Evolutionary conservation across 2,797 vertebrate genomes (phyloP).

Genomic region (Semotilus atromaculatus): DNA sequence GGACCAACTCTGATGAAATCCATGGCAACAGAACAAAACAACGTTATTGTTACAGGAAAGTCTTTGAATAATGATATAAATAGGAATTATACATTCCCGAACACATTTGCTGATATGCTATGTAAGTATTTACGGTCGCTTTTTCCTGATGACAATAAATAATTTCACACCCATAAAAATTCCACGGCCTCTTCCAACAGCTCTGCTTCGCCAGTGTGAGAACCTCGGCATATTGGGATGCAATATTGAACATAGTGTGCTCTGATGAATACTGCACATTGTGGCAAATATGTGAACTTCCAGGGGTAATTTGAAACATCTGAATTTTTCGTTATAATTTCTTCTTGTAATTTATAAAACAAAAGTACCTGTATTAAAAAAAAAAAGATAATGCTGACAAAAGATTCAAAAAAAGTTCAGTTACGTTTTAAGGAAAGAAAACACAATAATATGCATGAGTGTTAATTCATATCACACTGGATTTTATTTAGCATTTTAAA

Average conservation of each 20-base stretch:
- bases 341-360: background rate
- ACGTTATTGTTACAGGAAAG: constrained; percentile 10
- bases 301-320: constrained; percentile 17
- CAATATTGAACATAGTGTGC: background rate
- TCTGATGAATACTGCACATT: constrained; percentile 10
- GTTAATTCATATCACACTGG: too few relatives aligned
- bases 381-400: background rate
- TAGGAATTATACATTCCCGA: background rate
- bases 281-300: background rate
- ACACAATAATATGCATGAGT: background rate
- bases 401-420: background rate
- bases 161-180: constrained; percentile 17
- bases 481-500: background rate
- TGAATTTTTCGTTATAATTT: background rate
- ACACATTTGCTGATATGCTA: constrained; percentile 5
- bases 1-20: constrained; percentile 30
- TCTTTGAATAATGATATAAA: constrained; percentile 1
- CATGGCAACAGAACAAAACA: constrained; percentile 21
- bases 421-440: background rate
- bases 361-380: background rate
- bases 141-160: constrained; percentile 15
- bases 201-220: background rate
- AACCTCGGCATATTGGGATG: background rate
- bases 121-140: background rate
- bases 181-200: background rate